phyloP scores from a whole-genome alignment of 2,797 vertebrate genomes.

The Gastrophryne carolinensis region DNA sequence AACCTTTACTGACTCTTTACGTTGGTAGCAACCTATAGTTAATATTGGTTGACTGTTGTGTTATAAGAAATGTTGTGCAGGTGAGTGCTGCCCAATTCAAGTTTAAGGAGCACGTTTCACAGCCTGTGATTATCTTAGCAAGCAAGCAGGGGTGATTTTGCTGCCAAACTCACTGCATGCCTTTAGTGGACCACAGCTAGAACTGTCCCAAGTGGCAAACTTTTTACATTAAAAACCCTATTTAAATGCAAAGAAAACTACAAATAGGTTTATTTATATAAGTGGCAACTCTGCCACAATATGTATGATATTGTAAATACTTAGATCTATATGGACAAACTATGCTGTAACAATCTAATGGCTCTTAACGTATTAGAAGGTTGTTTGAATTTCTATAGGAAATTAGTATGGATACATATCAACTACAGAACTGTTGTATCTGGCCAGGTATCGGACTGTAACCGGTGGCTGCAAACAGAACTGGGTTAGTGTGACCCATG shows the following conservation, averaged over 20 bases:
- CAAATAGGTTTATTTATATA: constrained; percentile 29
- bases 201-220: background rate
- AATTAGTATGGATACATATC: too few relatives aligned
- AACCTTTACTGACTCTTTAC: background rate
- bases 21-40: background rate
- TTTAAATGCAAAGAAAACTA: background rate
- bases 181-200: background rate
- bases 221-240: constrained; percentile 1
- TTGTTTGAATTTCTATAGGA: background rate
- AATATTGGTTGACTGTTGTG: background rate
- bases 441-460: background rate
- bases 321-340: constrained; percentile 32
- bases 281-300: constrained; percentile 17
- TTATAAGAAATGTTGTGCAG: background rate
- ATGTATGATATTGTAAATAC: constrained; percentile 39
- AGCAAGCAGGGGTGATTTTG: background rate
- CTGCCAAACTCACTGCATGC: constrained; percentile 4
- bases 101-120: background rate
- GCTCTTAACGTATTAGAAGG: background rate
- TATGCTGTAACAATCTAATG: background rate
- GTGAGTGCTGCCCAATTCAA: background rate
- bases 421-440: too few relatives aligned
- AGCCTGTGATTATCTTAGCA: background rate
- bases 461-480: background rate
- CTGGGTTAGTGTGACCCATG: background rate